These are phyloP conservation scores for Leptoteleia sp. DNA, from an alignment of 1,140 invertebrate species.

Conservation along the genomic window DNA sequence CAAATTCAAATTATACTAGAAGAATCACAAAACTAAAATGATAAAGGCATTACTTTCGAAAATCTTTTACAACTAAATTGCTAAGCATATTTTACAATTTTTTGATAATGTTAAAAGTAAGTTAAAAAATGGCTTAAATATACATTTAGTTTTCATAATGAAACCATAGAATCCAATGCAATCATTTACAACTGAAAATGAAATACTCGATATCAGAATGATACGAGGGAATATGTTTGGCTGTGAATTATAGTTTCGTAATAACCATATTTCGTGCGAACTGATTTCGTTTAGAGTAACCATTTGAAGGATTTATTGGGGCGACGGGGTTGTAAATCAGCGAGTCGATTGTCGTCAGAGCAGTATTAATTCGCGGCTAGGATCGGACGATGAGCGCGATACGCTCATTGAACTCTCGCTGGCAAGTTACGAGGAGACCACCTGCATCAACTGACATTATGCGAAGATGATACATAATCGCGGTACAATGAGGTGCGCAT, in stretches of 20 bases:
- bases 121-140: too few species aligned
- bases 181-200: too few species aligned
- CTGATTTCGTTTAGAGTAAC: slow-evolving; percentile 30
- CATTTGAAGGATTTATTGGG: slow-evolving; percentile 35
- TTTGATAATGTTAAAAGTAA: too few species aligned
- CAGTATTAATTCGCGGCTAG: slow-evolving; percentile 51
- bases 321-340: slow-evolving; percentile 45
- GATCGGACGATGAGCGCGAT: slow-evolving; percentile 48
- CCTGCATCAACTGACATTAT: slow-evolving; percentile 73
- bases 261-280: slow-evolving; percentile 36
- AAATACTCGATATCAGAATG: too few species aligned
- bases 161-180: too few species aligned
- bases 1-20: too few species aligned
- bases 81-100: too few species aligned
- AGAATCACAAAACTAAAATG: too few species aligned
- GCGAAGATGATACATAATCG: slow-evolving; percentile 73
- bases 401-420: slow-evolving; percentile 68
- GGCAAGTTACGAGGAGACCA: slow-evolving; percentile 70
- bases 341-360: slow-evolving; percentile 45
- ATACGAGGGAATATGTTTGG: too few species aligned
- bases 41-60: too few species aligned
- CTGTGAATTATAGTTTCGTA: slow-evolving; percentile 9
- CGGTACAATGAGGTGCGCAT: slow-evolving; percentile 66
- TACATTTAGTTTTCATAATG: too few species aligned
- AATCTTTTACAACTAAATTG: too few species aligned